phyloP scores from a whole-genome alignment of 2,888 invertebrate genomes.

The Baccha elongata region DNA sequence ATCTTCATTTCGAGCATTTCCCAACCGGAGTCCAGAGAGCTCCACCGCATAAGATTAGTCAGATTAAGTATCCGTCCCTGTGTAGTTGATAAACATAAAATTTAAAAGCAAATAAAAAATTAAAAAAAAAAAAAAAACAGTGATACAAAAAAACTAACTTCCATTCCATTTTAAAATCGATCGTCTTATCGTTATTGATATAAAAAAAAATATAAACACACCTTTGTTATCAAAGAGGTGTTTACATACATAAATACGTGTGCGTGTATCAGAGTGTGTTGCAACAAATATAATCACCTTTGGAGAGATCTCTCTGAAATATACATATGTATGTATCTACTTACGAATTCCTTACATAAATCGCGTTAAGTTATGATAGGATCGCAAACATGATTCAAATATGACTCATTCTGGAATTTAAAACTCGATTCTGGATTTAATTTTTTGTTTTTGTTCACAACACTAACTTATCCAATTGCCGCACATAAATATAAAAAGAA shows the following conservation, averaged over 20 bases:
- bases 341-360: conserved; percentile 46
- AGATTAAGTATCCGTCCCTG: conserved; percentile 50
- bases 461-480: conserved; percentile 13
- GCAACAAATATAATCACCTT: not conserved
- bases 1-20: conserved; percentile 54
- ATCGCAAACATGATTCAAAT: conserved; percentile 53
- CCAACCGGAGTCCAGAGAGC: conserved; percentile 43
- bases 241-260: not conserved
- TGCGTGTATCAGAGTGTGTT: not conserved
- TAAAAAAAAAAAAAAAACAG: conserved; percentile 2
- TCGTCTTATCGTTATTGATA: conserved; percentile 11
- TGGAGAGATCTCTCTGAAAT: not conserved
- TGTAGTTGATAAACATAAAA: conserved; percentile 58
- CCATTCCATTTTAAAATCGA: not conserved
- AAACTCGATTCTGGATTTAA: conserved; percentile 62
- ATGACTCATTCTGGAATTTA: conserved; percentile 64
- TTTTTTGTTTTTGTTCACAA: conserved; percentile 18
- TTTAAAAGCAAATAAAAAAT: not conserved
- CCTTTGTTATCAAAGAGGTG: conserved; percentile 36
- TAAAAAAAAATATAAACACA: conserved; percentile 31
- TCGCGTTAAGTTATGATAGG: conserved; percentile 35
- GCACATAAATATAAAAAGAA: conserved; percentile 68
- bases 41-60: conserved; percentile 55
- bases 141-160: not conserved
- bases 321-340: too few relatives aligned